Evolutionary conservation across 2,888 invertebrate species (phyloP).

Genomic region (Cryptocephalus primarius): DNA sequence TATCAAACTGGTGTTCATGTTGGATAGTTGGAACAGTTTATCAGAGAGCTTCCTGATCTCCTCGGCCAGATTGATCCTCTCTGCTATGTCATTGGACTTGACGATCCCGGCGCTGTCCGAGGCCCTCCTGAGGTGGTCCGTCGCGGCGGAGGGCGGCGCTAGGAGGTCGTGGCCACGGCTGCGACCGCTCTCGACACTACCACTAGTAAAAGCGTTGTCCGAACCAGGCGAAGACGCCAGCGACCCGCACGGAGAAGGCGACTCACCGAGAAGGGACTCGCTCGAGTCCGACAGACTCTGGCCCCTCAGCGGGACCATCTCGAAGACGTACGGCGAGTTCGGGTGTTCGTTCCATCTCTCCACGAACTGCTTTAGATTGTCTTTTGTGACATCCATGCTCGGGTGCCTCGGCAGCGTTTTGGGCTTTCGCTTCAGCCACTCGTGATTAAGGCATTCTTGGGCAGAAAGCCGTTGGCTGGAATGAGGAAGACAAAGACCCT

Average conservation of each 20-base stretch:
- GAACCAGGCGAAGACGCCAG: constrained; percentile 55
- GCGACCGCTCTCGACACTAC: constrained; percentile 3
- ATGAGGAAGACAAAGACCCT: constrained; percentile 36
- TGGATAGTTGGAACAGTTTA: constrained; percentile 60
- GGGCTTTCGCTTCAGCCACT: constrained; percentile 63
- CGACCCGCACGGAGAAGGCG: constrained; percentile 71
- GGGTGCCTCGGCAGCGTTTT: constrained; percentile 26
- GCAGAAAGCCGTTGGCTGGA: constrained; percentile 77
- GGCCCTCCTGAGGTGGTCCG: constrained; percentile 46
- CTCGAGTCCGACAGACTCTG: constrained; percentile 33
- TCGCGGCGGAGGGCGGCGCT: constrained; percentile 8
- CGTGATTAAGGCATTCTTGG: constrained; percentile 72
- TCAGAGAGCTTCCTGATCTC: constrained; percentile 77
- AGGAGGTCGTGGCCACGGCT: constrained; percentile 10
- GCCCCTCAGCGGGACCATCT: constrained; percentile 39
- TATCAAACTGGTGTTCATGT: constrained; percentile 30
- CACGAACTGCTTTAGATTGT: constrained; percentile 73
- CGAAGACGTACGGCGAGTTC: constrained; percentile 76
- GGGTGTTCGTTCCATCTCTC: constrained; percentile 85
- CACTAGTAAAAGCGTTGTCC: constrained; percentile 34
- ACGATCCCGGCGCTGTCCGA: constrained; percentile 65
- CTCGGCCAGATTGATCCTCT: constrained; percentile 63
- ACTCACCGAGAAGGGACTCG: constrained; percentile 54
- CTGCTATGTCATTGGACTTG: constrained; percentile 47
- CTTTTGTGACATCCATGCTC: constrained; percentile 63